Base-by-base conservation (phyloP, 2,113 vertebrate species). In the Catharus minimus region DNA sequence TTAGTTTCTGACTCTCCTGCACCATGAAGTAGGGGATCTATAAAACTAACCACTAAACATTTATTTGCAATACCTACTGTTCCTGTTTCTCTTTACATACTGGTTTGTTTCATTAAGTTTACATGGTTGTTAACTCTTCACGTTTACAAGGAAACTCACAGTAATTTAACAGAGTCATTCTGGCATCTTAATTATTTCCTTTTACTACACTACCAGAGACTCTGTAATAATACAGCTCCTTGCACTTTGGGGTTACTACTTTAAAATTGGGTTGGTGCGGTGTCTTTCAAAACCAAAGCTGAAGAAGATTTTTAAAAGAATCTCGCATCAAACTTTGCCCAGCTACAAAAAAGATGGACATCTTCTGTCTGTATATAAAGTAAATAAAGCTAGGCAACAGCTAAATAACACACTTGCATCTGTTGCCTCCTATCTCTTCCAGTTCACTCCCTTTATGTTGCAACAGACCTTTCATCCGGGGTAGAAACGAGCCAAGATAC, bases 341-440 rank as follows among this genome's bases (percentile, higher is more conserved):
- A 87, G n/a, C 36, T 94, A 64, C 43, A 46, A 88, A 66, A 72
- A 44, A 88, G n/a, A 30, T 88, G 27, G 36, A 58, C 56, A 67
- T 39, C 50, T 66, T 58, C 39, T 61, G 44, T 73, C 75, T 89
- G 19, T 36, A n/a, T 22, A 12, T 66, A 64, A 82, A 23, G 24
- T 65, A 47, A 84, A 69, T 53, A 83, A 47, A 78, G 62, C 57
- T 58, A 86, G 58, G 47, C 69, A 81, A 76, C 47, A n/a, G 50
- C 36, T 44, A 95, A 46, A 61, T 65, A 61, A 53, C 11, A 82
- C 83, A 61, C 26, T 41, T 75, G 38, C 86, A 92, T 75, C 71
- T 91, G 86, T 56, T 89, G 53, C 86, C 67, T 93, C 64, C 15
- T 79, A 43, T 84, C 32, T 91, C 94, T 89, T 94, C 93, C 91